Conservation (phyloP, 1,140 invertebrate species). For the Macrotrachela quadricornifera region DNA sequence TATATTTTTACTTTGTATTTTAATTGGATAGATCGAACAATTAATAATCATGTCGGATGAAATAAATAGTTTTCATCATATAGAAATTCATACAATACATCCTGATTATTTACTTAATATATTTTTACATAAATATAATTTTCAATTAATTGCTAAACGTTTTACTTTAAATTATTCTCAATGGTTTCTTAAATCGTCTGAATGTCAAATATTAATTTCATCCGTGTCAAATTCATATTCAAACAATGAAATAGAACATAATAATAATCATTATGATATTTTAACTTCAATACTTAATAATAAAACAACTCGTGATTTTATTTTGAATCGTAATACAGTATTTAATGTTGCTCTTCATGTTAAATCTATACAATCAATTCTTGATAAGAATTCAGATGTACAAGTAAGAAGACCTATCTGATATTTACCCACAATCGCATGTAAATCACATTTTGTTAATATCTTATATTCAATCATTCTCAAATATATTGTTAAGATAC, state of each 20-base stretch:
- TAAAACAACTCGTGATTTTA: constrained; percentile 9
- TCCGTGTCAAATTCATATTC: constrained; percentile 14
- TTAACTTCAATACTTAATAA: background rate
- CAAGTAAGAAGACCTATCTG: no score
- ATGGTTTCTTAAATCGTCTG: background rate
- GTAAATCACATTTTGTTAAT: no score
- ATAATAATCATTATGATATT: no score
- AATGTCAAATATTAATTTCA: constrained; percentile 14
- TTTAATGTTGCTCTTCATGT: constrained; percentile 34
- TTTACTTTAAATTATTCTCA: background rate
- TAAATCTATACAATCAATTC: constrained; percentile 20
- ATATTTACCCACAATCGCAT: no score
- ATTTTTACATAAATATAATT: background rate
- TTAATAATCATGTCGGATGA: no score
- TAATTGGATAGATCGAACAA: no score
- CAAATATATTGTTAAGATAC: no score
- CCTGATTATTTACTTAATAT: background rate
- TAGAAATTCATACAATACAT: no score
- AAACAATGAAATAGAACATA: no score
- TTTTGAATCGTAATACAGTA: constrained; percentile 21
- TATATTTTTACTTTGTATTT: no score
- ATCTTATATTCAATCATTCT: no score
- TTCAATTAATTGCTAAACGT: background rate
- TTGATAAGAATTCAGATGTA: constrained; percentile 10
- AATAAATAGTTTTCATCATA: no score